A percentile compares a stretch with the other conserved stretches of the same genome.
Conservation (phyloP, 2,113 vertebrate genomes). For the Lophochroa leadbeateri region DNA sequence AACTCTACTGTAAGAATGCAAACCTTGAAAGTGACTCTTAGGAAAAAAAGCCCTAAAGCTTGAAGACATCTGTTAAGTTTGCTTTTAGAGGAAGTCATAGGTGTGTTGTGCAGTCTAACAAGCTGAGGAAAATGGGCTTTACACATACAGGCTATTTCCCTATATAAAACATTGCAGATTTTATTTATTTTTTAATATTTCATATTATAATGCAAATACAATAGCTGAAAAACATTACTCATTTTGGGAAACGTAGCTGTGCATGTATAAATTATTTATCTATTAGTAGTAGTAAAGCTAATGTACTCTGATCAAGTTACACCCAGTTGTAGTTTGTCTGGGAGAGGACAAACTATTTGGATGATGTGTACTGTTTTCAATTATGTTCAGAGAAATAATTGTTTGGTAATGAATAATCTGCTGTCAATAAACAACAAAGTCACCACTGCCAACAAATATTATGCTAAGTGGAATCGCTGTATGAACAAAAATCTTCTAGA, state of each 20-base stretch:
- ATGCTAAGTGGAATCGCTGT: neutral
- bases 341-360: neutral
- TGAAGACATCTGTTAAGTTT: neutral
- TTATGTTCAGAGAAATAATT: neutral
- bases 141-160: neutral
- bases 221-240: neutral
- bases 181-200: neutral
- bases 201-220: neutral
- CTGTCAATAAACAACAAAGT: neutral
- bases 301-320: neutral
- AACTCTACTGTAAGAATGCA: neutral
- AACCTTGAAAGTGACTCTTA: neutral
- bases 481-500: neutral
- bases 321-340: neutral
- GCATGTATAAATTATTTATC: neutral
- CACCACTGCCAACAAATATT: neutral
- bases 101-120: neutral
- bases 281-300: neutral
- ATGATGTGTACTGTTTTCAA: neutral
- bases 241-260: neutral
- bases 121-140: neutral
- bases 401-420: neutral
- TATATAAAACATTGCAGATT: neutral
- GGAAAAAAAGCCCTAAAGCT: neutral
- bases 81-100: neutral